A percentile compares a stretch with the other conserved stretches of the same genome.
phyloP scores from a whole-genome alignment of 2,113 vertebrate genomes.

The Neopipo cinnamomea region DNA sequence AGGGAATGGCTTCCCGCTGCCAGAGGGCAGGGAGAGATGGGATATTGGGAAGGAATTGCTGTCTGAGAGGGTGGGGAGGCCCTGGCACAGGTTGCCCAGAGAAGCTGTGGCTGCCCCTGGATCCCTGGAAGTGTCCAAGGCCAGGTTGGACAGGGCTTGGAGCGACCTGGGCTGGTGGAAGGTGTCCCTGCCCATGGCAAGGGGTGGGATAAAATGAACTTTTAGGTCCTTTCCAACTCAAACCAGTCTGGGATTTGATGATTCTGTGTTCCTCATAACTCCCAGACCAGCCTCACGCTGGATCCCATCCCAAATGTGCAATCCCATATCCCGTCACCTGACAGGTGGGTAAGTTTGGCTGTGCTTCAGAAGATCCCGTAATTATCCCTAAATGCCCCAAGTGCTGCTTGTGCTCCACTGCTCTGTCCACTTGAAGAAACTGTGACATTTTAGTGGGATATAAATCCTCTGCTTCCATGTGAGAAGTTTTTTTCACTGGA shows the following conservation, averaged over 20 bases:
- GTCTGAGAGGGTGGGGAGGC: not conserved
- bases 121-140: not conserved
- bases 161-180: accelerated
- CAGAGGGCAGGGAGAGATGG: not conserved
- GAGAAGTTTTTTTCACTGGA: not conserved
- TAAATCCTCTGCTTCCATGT: not conserved
- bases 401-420: accelerated
- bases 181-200: not conserved
- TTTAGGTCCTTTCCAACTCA: not conserved
- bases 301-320: accelerated
- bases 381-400: not conserved
- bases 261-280: not conserved
- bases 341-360: not conserved
- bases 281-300: not conserved
- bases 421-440: not conserved
- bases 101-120: not conserved
- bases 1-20: not conserved
- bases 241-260: not conserved
- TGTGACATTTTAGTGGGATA: accelerated
- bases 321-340: accelerated
- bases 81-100: not conserved
- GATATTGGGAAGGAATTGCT: not conserved
- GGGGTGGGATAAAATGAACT: accelerated
- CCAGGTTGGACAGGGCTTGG: accelerated
- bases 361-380: not conserved